phyloP scores from a whole-genome alignment of 2,888 invertebrate species.

The Chrysotoxum bicinctum region DNA sequence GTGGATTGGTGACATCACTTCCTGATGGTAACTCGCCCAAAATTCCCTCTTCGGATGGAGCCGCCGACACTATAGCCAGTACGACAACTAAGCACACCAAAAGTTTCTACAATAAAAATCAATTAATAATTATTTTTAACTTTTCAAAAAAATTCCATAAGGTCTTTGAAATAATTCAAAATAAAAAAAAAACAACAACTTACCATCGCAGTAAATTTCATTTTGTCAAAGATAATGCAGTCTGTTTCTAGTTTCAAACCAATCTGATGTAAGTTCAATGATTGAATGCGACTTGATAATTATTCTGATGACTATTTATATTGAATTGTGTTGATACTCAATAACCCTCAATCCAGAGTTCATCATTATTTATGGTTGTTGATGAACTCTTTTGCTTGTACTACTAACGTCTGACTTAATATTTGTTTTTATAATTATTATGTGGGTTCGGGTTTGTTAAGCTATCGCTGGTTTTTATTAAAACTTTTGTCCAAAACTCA shows the following conservation, averaged over 20 bases:
- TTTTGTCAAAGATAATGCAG: neutral
- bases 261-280: neutral
- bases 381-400: neutral
- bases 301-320: neutral
- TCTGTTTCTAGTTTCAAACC: neutral
- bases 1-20: constrained; percentile 14
- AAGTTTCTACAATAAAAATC: neutral
- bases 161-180: neutral
- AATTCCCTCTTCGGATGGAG: constrained; percentile 14
- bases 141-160: neutral
- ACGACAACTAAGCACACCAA: constrained; percentile 19
- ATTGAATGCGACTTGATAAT: neutral
- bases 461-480: neutral
- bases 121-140: neutral
- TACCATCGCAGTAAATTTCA: constrained; percentile 26
- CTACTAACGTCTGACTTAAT: constrained; percentile 15
- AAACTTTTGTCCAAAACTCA: neutral
- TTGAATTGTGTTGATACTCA: neutral
- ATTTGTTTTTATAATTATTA: constrained; percentile 11
- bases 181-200: neutral
- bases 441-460: constrained; percentile 1
- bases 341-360: neutral
- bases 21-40: neutral
- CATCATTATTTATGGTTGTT: neutral
- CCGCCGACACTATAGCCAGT: constrained; percentile 1